Percentiles rank a stretch among this genome's conserved stretches.
These are phyloP conservation scores for Cephus nigrinus DNA, from an alignment of 2,888 invertebrate genomes.

Conservation along the genomic window DNA sequence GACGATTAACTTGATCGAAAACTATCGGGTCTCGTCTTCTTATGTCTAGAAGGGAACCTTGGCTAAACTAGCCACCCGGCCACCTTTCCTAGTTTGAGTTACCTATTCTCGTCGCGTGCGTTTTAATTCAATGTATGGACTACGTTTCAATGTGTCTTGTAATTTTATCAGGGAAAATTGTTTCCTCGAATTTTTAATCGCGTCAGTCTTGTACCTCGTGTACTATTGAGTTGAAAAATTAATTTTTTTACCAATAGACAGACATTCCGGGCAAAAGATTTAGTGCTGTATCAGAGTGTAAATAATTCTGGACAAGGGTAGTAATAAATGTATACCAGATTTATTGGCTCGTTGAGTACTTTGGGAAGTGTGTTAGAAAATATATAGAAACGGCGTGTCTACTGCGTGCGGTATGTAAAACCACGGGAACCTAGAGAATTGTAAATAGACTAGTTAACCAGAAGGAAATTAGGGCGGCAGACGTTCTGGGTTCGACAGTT, in stretches of 20 bases:
- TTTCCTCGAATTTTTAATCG: background rate
- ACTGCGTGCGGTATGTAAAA: background rate
- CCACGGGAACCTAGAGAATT: background rate
- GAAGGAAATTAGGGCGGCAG: conserved; percentile 19
- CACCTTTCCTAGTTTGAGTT: background rate
- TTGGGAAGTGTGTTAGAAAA: background rate
- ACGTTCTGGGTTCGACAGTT: conserved; percentile 47
- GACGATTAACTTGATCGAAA: background rate
- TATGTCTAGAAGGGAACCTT: background rate
- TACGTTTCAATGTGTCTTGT: conserved; percentile 21
- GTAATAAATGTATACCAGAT: background rate
- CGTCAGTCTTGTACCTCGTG: background rate
- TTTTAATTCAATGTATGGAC: conserved; percentile 33
- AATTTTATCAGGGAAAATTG: conserved; percentile 38
- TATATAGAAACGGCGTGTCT: background rate
- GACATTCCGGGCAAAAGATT: background rate
- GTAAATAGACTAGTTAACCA: background rate
- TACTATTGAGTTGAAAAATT: background rate
- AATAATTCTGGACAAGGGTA: background rate
- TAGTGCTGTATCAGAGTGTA: background rate
- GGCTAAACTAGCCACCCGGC: background rate
- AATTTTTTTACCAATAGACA: background rate
- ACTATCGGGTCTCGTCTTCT: background rate
- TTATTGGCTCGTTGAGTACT: background rate
- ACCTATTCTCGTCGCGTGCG: conserved; percentile 33